These are phyloP conservation scores for Caenorhabditis drosophilae DNA, from an alignment of 2,888 invertebrate genomes.

Conservation along the genomic window DNA sequence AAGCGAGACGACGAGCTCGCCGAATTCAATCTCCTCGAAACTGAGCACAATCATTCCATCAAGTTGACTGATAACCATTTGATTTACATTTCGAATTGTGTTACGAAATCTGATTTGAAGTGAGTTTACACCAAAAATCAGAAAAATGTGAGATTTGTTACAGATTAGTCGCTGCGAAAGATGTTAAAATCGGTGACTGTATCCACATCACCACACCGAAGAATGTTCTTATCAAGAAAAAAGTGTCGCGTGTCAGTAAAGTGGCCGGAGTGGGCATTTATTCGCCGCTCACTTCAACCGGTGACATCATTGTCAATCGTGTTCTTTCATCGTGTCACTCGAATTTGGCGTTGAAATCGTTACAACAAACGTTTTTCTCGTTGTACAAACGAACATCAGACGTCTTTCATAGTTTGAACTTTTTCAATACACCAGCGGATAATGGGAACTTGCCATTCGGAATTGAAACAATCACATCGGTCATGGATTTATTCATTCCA, in stretches of 20 bases:
- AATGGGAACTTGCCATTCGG: conserved; percentile 57
- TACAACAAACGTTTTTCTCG: conserved; percentile 67
- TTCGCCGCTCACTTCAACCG: conserved; percentile 62
- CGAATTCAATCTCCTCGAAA: conserved; percentile 51
- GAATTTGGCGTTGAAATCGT: conserved; percentile 56
- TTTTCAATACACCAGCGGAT: conserved; percentile 15
- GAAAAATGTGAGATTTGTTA: conserved; percentile 4
- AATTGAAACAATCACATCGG: conserved; percentile 57
- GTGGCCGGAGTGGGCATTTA: conserved; percentile 57
- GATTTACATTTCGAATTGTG: conserved; percentile 59
- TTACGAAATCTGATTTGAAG: conserved; percentile 28
- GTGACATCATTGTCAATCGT: conserved; percentile 66
- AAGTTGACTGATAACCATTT: conserved; percentile 64
- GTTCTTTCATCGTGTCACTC: conserved; percentile 66
- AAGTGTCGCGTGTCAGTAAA: conserved; percentile 24
- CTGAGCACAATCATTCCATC: conserved; percentile 39
- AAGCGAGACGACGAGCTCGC: conserved; percentile 54
- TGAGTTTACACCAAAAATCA: conserved; percentile 1
- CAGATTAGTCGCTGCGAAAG: conserved; percentile 38
- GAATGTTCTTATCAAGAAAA: conserved; percentile 21
- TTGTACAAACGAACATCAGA: conserved; percentile 37
- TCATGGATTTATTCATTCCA: conserved; percentile 61
- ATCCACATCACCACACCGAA: conserved; percentile 42
- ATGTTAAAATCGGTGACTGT: conserved; percentile 52
- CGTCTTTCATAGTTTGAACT: conserved; percentile 11